Base-by-base conservation (phyloP, 92 coral and sea anemone genomes). In the Porites cylindrica region DNA sequence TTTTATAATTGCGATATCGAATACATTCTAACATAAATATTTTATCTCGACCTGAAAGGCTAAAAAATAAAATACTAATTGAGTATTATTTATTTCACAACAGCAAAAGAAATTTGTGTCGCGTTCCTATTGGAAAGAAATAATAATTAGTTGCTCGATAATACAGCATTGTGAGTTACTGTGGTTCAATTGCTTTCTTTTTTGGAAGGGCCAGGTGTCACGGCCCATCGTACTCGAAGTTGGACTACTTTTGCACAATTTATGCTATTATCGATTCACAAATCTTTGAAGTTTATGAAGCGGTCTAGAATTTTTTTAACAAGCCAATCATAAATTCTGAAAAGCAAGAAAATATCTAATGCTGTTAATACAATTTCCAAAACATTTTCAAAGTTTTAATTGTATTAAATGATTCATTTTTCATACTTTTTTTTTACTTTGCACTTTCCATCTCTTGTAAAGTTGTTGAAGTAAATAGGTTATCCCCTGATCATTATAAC, bases 51-150 rank as follows among this genome's bases (percentile, higher is more conserved):
- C 77, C 70, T 91, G 84, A 91, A 94, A 89, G 88, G 82, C 91
- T 88, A 77, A 95, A 95, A 88, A 92, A 95, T 95, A 92, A 89
- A 90, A 88, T 77, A 47, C 89, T 85, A 91, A 88, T 90, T 94
- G 88, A 90, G 94, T 92, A 88, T 85, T 90, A 90, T 92, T 51
- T 77, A 81, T 73, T 74, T 81, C 87, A 89, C 85, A 91, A 68
- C 76, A 86, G 82, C 64, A 91, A 79, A 62, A 77, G 88, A 82
- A 77, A 71, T 86, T 47, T 81, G 71, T 86, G 85, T 65, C 84
- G 85, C 76, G 54, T 66, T 76, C 79, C 82, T 60, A 74, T 78
- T 76, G 89, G 84, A 26, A 75, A 56, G 71, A 73, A 70, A 84
- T 76, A 38, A 86, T 86, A 50, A 91, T 82, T 82, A 50, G 91